Percentiles rank a stretch among this genome's conserved stretches.
Conservation (phyloP, 2,113 vertebrate genomes). For the Plotosus lineatus region DNA sequence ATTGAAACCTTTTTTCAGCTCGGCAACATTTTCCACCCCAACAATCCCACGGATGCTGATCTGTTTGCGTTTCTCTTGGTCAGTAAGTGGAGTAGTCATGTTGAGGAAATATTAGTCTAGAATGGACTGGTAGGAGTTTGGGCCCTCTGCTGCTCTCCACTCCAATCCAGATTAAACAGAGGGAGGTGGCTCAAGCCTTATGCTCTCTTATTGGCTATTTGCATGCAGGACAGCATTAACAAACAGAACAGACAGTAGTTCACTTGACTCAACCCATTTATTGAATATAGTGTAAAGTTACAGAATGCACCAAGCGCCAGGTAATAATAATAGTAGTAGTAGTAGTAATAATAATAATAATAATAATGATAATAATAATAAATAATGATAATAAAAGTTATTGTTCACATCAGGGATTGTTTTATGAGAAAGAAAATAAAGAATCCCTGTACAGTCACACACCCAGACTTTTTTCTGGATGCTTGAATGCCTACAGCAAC, state of each 20-base stretch:
- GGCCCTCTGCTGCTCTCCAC: not conserved
- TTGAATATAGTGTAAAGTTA: slow-evolving; percentile 84
- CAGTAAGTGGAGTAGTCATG: slow-evolving; percentile 86
- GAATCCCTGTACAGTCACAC: slow-evolving; percentile 30
- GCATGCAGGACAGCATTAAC: slow-evolving; percentile 3
- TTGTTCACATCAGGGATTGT: slow-evolving; percentile 45
- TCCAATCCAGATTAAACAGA: slow-evolving; percentile 11
- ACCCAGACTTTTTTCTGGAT: not conserved
- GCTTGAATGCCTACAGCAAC: not conserved
- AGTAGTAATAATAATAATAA: slow-evolving; percentile 59
- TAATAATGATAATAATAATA: slow-evolving; percentile 62
- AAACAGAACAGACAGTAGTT: slow-evolving; percentile 26
- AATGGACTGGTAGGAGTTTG: not conserved
- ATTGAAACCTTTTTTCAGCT: slow-evolving; percentile 89
- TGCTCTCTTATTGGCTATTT: slow-evolving; percentile 59
- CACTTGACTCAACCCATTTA: slow-evolving; percentile 69
- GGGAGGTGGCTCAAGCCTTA: not conserved
- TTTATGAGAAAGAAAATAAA: slow-evolving; percentile 49
- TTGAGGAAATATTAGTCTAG: not conserved
- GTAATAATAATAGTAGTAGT: slow-evolving; percentile 40
- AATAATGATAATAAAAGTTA: slow-evolving; percentile 56
- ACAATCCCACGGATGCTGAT: slow-evolving; percentile 91
- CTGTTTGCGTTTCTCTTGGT: slow-evolving; percentile 91
- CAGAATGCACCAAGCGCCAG: slow-evolving; percentile 69
- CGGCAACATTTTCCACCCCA: slow-evolving; percentile 86